Evolutionary conservation across 2,888 invertebrate genomes (phyloP).

Genomic region (Drosophila imparisetae): DNA sequence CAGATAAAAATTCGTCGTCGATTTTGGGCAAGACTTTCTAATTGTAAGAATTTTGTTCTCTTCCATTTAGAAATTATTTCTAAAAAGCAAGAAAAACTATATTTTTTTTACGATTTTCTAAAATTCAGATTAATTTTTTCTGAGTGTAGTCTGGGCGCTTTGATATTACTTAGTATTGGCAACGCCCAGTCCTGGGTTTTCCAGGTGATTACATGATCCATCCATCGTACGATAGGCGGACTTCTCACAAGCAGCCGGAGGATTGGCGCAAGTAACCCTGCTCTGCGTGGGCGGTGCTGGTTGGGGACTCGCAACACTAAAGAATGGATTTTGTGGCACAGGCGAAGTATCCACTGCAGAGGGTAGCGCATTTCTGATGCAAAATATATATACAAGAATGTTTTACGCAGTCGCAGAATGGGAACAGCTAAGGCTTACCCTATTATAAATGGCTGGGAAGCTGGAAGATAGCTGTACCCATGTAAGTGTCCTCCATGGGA

Average conservation of each 20-base stretch:
- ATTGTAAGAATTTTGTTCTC: background rate
- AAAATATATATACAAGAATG: background rate
- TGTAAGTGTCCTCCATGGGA: constrained; percentile 37
- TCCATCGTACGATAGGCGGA: constrained; percentile 91
- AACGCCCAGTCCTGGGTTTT: constrained; percentile 92
- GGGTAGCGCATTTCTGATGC: constrained; percentile 62
- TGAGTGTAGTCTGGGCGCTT: background rate
- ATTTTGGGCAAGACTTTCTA: background rate
- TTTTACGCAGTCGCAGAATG: background rate
- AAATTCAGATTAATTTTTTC: background rate
- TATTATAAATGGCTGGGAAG: constrained; percentile 45
- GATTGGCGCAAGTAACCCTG: constrained; percentile 72
- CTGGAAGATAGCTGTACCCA: constrained; percentile 63
- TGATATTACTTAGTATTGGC: constrained; percentile 86
- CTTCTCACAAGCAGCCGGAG: constrained; percentile 81
- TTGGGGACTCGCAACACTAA: constrained; percentile 13
- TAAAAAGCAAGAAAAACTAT: background rate
- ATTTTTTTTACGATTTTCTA: background rate
- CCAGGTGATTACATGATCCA: constrained; percentile 97
- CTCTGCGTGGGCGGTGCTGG: constrained; percentile 66
- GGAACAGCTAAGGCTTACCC: constrained; percentile 41
- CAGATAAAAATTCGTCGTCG: background rate
- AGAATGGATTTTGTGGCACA: constrained; percentile 73
- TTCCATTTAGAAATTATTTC: background rate
- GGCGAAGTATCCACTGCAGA: constrained; percentile 61